Conservation (phyloP, 2,113 vertebrate species). For the Polypterus bichir region DNA sequence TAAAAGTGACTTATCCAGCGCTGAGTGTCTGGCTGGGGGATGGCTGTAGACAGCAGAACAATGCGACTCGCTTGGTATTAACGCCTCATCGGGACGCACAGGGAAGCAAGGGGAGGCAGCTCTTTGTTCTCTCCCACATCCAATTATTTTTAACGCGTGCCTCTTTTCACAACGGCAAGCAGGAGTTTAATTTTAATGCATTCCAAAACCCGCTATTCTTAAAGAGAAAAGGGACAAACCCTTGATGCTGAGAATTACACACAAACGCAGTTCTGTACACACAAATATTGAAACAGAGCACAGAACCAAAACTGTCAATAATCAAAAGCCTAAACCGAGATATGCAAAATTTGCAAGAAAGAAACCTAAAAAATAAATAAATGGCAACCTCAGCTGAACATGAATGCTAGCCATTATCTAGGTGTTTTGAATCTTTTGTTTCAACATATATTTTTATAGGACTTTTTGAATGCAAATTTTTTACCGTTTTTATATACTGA, state of each 20-base stretch:
- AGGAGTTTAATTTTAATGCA: conserved; percentile 69
- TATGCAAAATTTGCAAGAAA: no score
- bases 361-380: no score
- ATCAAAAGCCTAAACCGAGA: conserved; percentile 15
- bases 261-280: conserved; percentile 18
- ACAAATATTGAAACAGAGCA: conserved; percentile 30
- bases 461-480: no score
- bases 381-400: no score
- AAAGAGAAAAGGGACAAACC: conserved; percentile 34
- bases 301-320: conserved; percentile 31
- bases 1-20: conserved; percentile 78
- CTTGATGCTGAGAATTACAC: conserved; percentile 33
- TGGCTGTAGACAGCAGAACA: conserved; percentile 84
- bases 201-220: conserved; percentile 43
- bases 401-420: no score
- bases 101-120: conserved; percentile 49
- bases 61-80: conserved; percentile 64
- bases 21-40: conserved; percentile 83
- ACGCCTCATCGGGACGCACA: conserved; percentile 53
- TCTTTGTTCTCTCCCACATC: conserved; percentile 83
- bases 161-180: conserved; percentile 68
- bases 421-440: no score
- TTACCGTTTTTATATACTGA: no score
- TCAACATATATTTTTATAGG: no score
- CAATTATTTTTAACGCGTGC: conserved; percentile 69